Evolutionary conservation across 2,888 invertebrate species (phyloP).

Genomic region (Steromphala cineraria): DNA sequence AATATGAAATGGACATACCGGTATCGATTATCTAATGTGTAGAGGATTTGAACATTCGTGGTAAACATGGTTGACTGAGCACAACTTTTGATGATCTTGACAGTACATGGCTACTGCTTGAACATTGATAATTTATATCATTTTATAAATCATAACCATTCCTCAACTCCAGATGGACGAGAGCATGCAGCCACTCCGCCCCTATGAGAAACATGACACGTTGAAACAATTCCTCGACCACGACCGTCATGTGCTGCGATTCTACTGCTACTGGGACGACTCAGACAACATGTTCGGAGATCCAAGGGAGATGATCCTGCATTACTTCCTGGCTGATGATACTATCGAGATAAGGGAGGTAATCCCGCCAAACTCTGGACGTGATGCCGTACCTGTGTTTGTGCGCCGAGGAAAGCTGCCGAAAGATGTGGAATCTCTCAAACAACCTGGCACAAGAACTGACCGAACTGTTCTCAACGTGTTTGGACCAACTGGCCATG

Average conservation of each 20-base stretch:
- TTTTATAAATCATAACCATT: not conserved
- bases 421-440: constrained; percentile 79
- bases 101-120: no score
- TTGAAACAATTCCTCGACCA: constrained; percentile 89
- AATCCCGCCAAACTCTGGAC: constrained; percentile 81
- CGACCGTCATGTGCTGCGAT: constrained; percentile 84
- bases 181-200: constrained; percentile 74
- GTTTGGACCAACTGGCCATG: constrained; percentile 74
- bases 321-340: constrained; percentile 90
- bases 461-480: constrained; percentile 76
- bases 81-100: no score
- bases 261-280: constrained; percentile 94
- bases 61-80: no score
- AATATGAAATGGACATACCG: no score
- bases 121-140: no score
- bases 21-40: no score
- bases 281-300: constrained; percentile 85
- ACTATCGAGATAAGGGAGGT: constrained; percentile 91
- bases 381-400: constrained; percentile 84
- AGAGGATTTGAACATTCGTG: no score
- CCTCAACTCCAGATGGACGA: constrained; percentile 69
- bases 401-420: constrained; percentile 86
- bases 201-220: constrained; percentile 77
- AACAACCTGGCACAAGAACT: constrained; percentile 72
- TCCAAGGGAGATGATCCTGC: constrained; percentile 85